Percentiles rank a stretch among this genome's conserved stretches.
phyloP scores from a whole-genome alignment of 2,113 vertebrate species.

The Cyrtonyx montezumae region DNA sequence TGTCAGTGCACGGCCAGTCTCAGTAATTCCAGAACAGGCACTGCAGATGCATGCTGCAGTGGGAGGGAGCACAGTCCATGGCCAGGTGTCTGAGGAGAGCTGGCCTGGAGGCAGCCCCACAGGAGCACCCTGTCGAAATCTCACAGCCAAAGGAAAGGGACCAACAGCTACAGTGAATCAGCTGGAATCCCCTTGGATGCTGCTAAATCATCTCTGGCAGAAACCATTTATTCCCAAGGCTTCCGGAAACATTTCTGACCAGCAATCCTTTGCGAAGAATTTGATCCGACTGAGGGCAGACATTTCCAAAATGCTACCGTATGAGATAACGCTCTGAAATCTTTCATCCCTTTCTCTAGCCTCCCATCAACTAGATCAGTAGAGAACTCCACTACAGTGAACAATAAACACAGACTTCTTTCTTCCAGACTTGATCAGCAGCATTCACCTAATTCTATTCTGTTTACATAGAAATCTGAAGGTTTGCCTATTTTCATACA shows the following conservation, averaged over 20 bases:
- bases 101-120: accelerated
- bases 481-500: not conserved
- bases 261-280: not conserved
- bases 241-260: constrained; percentile 24
- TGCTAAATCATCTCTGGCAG: constrained; percentile 48
- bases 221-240: not conserved
- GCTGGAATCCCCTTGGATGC: not conserved
- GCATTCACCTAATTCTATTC: not conserved
- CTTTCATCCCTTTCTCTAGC: not conserved
- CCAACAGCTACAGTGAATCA: not conserved
- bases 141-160: not conserved
- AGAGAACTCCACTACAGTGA: not conserved
- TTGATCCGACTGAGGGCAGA: not conserved
- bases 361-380: not conserved
- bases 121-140: not conserved
- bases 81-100: not conserved
- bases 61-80: not conserved
- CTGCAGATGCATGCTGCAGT: not conserved
- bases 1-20: not conserved
- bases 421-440: not conserved
- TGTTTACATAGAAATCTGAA: not conserved
- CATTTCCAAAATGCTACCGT: not conserved
- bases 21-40: not conserved
- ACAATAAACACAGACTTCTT: not conserved
- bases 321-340: not conserved